Conservation (phyloP, 2,113 vertebrate species). For the Camelus dromedarius region DNA sequence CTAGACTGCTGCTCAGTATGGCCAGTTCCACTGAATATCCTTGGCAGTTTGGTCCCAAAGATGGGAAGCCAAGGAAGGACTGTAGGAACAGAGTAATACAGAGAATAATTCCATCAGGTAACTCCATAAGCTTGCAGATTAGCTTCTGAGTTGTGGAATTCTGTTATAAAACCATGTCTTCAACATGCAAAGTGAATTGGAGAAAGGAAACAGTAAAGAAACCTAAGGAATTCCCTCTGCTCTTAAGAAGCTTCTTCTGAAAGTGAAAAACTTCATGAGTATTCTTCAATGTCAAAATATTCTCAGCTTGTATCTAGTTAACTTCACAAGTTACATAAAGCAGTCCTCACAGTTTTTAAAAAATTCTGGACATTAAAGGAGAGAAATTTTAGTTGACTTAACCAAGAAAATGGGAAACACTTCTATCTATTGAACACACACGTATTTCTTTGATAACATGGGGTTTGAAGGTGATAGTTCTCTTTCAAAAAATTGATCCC, state of each 20-base stretch:
- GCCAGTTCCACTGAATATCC: too few species aligned
- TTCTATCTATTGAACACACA: background rate
- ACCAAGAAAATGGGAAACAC: slow-evolving; percentile 8
- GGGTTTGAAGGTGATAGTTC: background rate
- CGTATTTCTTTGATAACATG: background rate
- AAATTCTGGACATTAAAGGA: background rate
- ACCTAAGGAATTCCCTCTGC: background rate
- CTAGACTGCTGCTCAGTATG: background rate
- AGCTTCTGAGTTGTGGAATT: background rate
- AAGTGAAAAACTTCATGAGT: slow-evolving; percentile 10
- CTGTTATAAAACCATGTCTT: background rate
- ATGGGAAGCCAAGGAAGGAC: background rate
- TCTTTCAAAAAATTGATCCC: background rate
- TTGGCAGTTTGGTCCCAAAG: background rate
- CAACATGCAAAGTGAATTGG: background rate
- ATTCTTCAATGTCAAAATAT: slow-evolving; percentile 37
- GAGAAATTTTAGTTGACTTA: background rate
- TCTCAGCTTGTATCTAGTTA: slow-evolving; percentile 19
- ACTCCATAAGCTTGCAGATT: background rate
- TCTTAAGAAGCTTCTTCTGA: background rate
- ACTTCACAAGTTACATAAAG: background rate
- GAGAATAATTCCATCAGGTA: background rate
- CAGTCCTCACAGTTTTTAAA: background rate
- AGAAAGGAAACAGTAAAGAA: background rate
- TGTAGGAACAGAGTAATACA: background rate